Base-by-base conservation (phyloP, 2,888 invertebrate genomes). In the Troglohyphantes excavatus region DNA sequence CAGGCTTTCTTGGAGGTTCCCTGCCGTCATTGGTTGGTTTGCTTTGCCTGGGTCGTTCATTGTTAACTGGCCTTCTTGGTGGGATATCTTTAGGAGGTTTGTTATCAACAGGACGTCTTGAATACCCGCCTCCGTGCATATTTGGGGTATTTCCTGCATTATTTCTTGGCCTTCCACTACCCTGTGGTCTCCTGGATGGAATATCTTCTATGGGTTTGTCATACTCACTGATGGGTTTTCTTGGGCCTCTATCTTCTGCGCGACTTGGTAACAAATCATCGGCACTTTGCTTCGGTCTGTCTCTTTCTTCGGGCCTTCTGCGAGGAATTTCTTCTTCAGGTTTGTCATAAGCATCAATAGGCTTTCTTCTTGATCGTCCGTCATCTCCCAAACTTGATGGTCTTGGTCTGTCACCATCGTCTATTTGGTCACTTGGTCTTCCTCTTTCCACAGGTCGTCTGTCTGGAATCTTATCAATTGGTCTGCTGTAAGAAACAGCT, bases 1-100 rank as follows among this genome's bases (percentile, higher is more conserved):
- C 19, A 19, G 75, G 61, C 13, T 27, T 61, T 76, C 65, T 27
- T 61, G 59, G 29, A 76, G 21, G 29, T 73, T 21, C 9, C n/a
- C 61, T 27, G 27, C 27, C 75, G 11, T 29, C 68, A 72, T 46
- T 23, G 11, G 17, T 33, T 23, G 65, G 23, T 13, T 11, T 27
- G 9, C 2, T 65, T 27, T 65, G 65, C 9, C 70, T 70, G 3
- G 46, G 46, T 43, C 72, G 43, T 5, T 65, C 19, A 7, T 6
- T 17, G 6, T n/a, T 23, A 19, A 27, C 7, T 6, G 23, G 29
- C 2, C 43, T 79, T 39, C 39, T 59, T 7, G 29, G 29, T 9
- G 76, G 61, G n/a, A 61, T 76, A 17, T 76, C 61, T 13, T 3
- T 43, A 39, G 39, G 13, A 13, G 39, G 39, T 39, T 39, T 1